phyloP scores from a whole-genome alignment of 2,797 vertebrate species.

The Sebastes itinus region DNA sequence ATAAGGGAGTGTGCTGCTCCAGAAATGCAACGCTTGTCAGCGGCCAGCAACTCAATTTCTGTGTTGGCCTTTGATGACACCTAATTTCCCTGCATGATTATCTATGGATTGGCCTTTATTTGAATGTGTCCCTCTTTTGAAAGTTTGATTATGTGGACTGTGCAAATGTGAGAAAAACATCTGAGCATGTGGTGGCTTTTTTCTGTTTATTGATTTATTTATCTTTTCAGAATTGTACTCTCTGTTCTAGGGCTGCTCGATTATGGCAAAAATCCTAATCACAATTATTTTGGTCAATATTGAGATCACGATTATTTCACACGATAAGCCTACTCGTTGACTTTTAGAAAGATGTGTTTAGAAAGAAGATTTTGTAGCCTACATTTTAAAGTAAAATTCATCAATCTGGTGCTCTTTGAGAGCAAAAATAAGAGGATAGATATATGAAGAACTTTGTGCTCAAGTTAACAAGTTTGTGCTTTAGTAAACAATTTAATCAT shows the following conservation, averaged over 20 bases:
- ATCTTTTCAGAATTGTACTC: not conserved
- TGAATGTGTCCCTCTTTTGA: not conserved
- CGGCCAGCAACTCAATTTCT: conserved; percentile 9
- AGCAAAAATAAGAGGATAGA: too few relatives aligned
- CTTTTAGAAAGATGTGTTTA: too few relatives aligned
- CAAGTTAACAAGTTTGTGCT: too few relatives aligned
- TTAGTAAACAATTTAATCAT: too few relatives aligned
- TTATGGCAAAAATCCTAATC: too few relatives aligned
- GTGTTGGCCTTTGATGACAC: conserved; percentile 25
- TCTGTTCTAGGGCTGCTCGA: not conserved
- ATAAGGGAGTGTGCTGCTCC: conserved; percentile 1
- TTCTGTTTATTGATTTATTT: not conserved
- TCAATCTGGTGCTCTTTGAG: too few relatives aligned
- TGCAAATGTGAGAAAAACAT: conserved; percentile 2
- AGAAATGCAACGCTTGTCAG: not conserved
- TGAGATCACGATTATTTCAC: too few relatives aligned
- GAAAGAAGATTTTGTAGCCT: too few relatives aligned
- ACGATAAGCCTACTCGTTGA: too few relatives aligned
- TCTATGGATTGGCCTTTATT: conserved; percentile 11
- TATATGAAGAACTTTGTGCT: too few relatives aligned
- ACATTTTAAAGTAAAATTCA: too few relatives aligned
- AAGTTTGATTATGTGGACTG: not conserved
- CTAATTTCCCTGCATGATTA: conserved; percentile 13
- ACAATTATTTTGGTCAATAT: too few relatives aligned
- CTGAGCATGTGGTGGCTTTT: not conserved